phyloP scores from a whole-genome alignment of 2,888 invertebrate genomes.

The Carabus problematicus region DNA sequence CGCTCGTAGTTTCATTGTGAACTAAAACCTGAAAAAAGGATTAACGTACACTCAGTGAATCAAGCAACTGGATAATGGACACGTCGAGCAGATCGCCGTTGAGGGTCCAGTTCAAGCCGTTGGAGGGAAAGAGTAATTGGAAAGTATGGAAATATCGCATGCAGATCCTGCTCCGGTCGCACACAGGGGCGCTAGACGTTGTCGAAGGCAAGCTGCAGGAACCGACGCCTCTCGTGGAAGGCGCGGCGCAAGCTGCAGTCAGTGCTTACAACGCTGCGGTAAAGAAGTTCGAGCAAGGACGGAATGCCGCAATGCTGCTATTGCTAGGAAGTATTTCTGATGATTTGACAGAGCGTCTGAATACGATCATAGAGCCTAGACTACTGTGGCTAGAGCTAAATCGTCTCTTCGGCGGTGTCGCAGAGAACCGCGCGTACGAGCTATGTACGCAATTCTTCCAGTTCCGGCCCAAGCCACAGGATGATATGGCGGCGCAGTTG shows the following conservation, averaged over 20 bases:
- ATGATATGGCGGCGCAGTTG: conserved; percentile 41
- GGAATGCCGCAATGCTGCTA: conserved; percentile 1
- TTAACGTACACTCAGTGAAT: no score
- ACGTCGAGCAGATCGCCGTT: no score
- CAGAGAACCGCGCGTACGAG: conserved; percentile 44
- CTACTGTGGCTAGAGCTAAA: conserved; percentile 46
- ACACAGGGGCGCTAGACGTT: conserved; percentile 2
- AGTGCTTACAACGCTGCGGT: no score
- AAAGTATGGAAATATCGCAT: conserved; percentile 3
- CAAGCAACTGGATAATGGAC: no score
- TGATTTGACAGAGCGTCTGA: no score
- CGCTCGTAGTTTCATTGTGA: no score
- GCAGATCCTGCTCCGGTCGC: not conserved
- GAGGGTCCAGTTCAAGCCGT: no score
- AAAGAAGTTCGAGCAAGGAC: no score
- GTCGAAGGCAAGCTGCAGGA: not conserved
- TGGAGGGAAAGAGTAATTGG: conserved; percentile 5
- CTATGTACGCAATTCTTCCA: conserved; percentile 45
- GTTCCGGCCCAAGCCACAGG: conserved; percentile 23
- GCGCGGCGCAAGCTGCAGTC: no score
- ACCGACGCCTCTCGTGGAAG: conserved; percentile 3
- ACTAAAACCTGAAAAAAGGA: no score
- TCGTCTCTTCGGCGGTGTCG: conserved; percentile 43
- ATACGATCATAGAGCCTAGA: conserved; percentile 17
- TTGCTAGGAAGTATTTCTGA: no score